These are phyloP conservation scores for Triplophysa dalaica DNA, from an alignment of 2,113 vertebrate genomes.

Conservation along the genomic window DNA sequence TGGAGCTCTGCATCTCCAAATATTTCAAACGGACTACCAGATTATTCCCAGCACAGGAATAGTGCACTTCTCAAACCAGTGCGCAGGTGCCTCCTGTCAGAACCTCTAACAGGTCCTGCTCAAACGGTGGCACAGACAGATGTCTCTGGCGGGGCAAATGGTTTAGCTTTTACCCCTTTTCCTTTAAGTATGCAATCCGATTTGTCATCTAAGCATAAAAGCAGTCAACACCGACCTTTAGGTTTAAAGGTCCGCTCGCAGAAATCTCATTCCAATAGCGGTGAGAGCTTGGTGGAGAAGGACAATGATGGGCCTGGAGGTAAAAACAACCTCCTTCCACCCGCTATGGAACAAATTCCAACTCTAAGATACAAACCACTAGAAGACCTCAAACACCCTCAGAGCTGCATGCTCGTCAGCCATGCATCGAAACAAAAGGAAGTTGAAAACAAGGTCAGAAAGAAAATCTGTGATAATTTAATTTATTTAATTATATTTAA, in stretches of 20 bases:
- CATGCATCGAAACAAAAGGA: slow-evolving; percentile 45
- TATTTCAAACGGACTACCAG: slow-evolving; percentile 29
- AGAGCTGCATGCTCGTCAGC: slow-evolving; percentile 51
- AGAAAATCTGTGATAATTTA: neutral
- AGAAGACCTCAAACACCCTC: slow-evolving; percentile 72
- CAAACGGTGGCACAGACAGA: slow-evolving; percentile 4
- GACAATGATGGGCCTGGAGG: slow-evolving; percentile 58
- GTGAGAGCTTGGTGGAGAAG: slow-evolving; percentile 42
- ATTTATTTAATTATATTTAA: too few species aligned
- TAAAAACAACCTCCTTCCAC: slow-evolving; percentile 79
- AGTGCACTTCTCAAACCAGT: slow-evolving; percentile 28
- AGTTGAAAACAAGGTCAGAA: slow-evolving; percentile 48
- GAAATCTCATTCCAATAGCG: slow-evolving; percentile 46
- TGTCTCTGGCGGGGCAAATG: slow-evolving; percentile 1
- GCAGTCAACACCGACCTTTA: slow-evolving; percentile 50
- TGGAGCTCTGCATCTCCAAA: slow-evolving; percentile 73
- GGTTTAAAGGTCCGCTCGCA: slow-evolving; percentile 53
- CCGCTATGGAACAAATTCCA: slow-evolving; percentile 86
- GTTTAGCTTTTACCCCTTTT: slow-evolving; percentile 3
- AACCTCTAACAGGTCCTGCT: slow-evolving; percentile 38
- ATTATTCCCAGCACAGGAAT: slow-evolving; percentile 31
- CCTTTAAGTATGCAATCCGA: slow-evolving; percentile 17
- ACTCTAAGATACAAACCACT: slow-evolving; percentile 81
- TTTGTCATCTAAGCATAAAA: slow-evolving; percentile 39
- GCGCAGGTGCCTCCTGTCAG: slow-evolving; percentile 45